Percentiles rank a stretch among this genome's conserved stretches.
Evolutionary conservation across 1,140 invertebrate species (phyloP).

Genomic region (Zaprionus ghesquierei): DNA sequence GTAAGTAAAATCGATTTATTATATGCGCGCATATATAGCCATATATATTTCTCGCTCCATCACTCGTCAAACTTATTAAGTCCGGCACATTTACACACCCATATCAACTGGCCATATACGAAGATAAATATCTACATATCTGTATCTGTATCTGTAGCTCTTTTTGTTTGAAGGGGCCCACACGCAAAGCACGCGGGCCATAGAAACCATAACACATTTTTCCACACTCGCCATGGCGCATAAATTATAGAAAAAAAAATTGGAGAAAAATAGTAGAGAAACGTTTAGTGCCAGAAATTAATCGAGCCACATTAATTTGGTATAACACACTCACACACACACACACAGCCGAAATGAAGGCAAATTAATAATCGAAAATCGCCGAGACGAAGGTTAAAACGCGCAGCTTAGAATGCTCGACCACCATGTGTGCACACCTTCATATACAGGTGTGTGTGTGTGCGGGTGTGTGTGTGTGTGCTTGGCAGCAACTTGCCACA

Average conservation of each 20-base stretch:
- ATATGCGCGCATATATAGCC: neutral
- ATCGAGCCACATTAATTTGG: conserved; percentile 68
- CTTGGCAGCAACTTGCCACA: conserved; percentile 25
- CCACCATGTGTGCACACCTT: conserved; percentile 22
- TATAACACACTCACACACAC: conserved; percentile 35
- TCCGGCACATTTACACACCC: conserved; percentile 38
- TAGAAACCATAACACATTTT: conserved; percentile 40
- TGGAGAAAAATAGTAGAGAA: conserved; percentile 17
- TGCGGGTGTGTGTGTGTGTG: neutral
- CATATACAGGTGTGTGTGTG: neutral
- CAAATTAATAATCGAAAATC: conserved; percentile 72
- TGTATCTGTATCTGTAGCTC: neutral
- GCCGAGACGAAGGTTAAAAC: conserved; percentile 42
- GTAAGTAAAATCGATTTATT: neutral
- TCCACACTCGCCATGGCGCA: conserved; percentile 44
- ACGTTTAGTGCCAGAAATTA: conserved; percentile 78
- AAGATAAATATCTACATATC: conserved; percentile 28
- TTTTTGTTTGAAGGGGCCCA: conserved; percentile 12
- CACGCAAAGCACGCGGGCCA: conserved; percentile 53
- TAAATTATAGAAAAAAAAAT: conserved; percentile 47
- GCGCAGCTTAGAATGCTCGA: conserved; percentile 51
- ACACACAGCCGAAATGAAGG: conserved; percentile 42
- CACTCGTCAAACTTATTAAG: conserved; percentile 9
- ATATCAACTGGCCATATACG: conserved; percentile 21
- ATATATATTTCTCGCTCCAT: neutral